Base-by-base conservation (phyloP, 2,888 invertebrate species). In the Slavum lentiscoides region DNA sequence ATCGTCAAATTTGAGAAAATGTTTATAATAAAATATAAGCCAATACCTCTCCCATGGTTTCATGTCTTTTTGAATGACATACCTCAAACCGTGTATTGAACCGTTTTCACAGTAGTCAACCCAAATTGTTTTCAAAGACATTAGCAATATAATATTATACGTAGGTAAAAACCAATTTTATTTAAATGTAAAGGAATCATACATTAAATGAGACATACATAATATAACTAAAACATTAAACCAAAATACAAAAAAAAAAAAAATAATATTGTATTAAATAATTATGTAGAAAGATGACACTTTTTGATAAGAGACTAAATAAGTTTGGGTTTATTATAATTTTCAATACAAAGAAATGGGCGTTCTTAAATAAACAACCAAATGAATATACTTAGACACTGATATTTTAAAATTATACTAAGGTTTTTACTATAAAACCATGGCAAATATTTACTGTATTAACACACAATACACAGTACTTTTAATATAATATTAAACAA, bases 21-120 rank as follows among this genome's bases (percentile, higher is more conserved):
- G 15, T 53, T 19, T 15, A 53, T 23, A 68, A 19, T 7, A 67
- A n/a, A 58, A 58, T 3, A 13, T 21, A 39, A 5, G 49, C 15
- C 49, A 8, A 5, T 72, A 80, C 80, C 80, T 72, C 8, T 66
- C 72, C 64, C 64, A 72, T 4, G 53, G 58, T 67, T 72, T 72
- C n/a, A n/a, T n/a, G 8, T 66, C 66, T 64, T 66, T 66, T 6
- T 82, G 82, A 8, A 70, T 80, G 8, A 82, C 37, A 19, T 83
- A 77, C n/a, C 77, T 67, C 15, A 83, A 59, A 19, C 83, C 83
- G 58, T 83, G 83, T 59, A 82, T 73, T 2, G 83, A 80, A 39
- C 82, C 81, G n/a, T 82, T 74, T 30, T 73, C 37, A 30, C 83
- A 83, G 49, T 75, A 82, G 21, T 83, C 83, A 11, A 77, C 17